phyloP scores from a whole-genome alignment of 2,113 vertebrate species.

The Solea senegalensis region DNA sequence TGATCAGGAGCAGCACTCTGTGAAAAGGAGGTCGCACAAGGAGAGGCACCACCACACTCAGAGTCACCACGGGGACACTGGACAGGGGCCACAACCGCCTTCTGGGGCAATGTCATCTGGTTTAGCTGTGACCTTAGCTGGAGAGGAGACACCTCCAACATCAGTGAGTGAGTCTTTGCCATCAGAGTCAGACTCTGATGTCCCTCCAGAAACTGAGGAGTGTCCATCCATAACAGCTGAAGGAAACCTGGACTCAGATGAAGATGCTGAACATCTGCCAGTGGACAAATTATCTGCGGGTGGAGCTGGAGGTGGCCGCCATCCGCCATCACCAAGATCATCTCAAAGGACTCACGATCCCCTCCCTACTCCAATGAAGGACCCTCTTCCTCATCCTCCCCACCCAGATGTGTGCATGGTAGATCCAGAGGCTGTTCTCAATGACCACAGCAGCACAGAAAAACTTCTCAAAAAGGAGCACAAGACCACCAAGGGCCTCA shows the following conservation, averaged over 20 bases:
- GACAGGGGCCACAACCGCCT: slow-evolving; percentile 54
- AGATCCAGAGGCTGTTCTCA: slow-evolving; percentile 90
- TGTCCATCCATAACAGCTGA: slow-evolving; percentile 98
- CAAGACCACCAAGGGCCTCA: slow-evolving; percentile 87
- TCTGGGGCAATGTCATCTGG: slow-evolving; percentile 62
- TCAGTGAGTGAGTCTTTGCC: slow-evolving; percentile 93
- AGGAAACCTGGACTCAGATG: slow-evolving; percentile 96
- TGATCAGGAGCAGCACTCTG: slow-evolving; percentile 77
- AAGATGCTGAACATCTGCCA: slow-evolving; percentile 95
- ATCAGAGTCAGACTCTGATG: slow-evolving; percentile 95
- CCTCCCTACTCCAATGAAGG: slow-evolving; percentile 86
- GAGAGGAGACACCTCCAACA: slow-evolving; percentile 94
- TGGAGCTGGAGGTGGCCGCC: slow-evolving; percentile 80
- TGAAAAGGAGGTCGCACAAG: slow-evolving; percentile 84
- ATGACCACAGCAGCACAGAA: slow-evolving; percentile 86
- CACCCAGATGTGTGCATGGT: slow-evolving; percentile 98
- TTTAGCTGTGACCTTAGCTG: slow-evolving; percentile 72
- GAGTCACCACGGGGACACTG: slow-evolving; percentile 60
- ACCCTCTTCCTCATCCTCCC: slow-evolving; percentile 90
- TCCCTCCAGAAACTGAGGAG: slow-evolving; percentile 96
- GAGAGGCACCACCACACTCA: slow-evolving; percentile 85
- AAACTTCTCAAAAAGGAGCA: slow-evolving; percentile 88
- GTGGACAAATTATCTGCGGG: slow-evolving; percentile 89
- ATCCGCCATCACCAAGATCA: slow-evolving; percentile 80
- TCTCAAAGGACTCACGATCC: slow-evolving; percentile 85